phyloP scores from a whole-genome alignment of 2,797 vertebrate genomes.

The Epinephelus coioides region DNA sequence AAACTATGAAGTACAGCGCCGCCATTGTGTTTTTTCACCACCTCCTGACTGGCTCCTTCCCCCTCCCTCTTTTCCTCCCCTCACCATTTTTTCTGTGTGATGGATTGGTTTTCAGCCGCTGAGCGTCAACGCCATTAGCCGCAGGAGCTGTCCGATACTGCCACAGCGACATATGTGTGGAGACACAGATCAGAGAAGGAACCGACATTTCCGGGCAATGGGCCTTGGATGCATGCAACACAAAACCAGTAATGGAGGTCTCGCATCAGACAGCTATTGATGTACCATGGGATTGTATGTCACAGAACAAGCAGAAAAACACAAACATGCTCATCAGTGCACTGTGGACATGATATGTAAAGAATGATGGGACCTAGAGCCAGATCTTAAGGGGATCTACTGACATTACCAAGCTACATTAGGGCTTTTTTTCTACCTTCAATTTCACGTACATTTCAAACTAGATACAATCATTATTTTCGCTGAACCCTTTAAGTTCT shows the following conservation, averaged over 20 bases:
- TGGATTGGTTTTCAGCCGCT: conserved; percentile 80
- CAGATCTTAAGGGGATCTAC: not conserved
- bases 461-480: no score
- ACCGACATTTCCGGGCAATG: conserved; percentile 71
- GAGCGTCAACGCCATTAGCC: conserved; percentile 81
- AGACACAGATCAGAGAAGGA: conserved; percentile 69
- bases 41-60: conserved; percentile 41
- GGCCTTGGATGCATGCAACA: conserved; percentile 72
- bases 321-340: conserved; percentile 39
- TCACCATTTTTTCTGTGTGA: conserved; percentile 64
- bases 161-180: conserved; percentile 60
- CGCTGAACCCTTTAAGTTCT: not conserved
- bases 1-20: conserved; percentile 82
- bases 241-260: conserved; percentile 76
- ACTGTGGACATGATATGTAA: not conserved
- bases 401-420: not conserved
- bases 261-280: conserved; percentile 73
- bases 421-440: not conserved
- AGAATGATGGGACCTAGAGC: conserved; percentile 1
- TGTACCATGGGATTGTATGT: conserved; percentile 69
- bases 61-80: conserved; percentile 31
- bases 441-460: not conserved
- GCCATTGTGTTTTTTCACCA: conserved; percentile 71
- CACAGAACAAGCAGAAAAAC: conserved; percentile 50
- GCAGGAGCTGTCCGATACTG: conserved; percentile 66